phyloP scores from a whole-genome alignment of 2,888 invertebrate genomes.

The Calameuta idolon region DNA sequence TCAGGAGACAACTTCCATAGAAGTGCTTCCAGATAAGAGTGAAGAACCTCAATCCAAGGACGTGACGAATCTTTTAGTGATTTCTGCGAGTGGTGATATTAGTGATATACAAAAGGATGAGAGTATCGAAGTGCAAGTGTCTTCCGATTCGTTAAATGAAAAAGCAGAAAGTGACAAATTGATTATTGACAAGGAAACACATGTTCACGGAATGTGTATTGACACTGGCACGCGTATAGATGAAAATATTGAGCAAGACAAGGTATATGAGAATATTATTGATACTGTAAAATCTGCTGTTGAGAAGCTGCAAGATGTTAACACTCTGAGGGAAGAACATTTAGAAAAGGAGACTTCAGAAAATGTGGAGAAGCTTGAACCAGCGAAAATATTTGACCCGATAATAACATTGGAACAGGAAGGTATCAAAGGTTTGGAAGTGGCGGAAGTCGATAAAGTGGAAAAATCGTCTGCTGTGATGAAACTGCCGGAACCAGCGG shows the following conservation, averaged over 20 bases:
- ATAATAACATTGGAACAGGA: neutral
- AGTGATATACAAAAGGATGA: conserved; percentile 7
- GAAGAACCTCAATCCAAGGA: conserved; percentile 1
- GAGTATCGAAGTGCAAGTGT: neutral
- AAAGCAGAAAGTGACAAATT: neutral
- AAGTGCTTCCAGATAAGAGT: conserved; percentile 7
- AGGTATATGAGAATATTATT: neutral
- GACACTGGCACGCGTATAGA: neutral
- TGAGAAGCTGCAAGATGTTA: conserved; percentile 15
- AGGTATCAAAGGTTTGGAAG: neutral
- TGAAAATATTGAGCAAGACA: neutral
- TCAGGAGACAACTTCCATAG: neutral
- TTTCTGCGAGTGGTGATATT: conserved; percentile 3
- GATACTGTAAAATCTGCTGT: conserved; percentile 3
- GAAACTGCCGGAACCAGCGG: neutral
- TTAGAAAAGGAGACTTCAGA: neutral
- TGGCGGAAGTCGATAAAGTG: neutral
- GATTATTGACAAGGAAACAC: neutral
- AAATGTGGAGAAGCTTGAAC: neutral
- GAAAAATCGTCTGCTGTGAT: neutral
- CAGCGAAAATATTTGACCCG: neutral
- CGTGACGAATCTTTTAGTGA: neutral
- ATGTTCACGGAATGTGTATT: neutral
- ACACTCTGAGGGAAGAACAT: neutral
- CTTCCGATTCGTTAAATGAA: neutral